phyloP scores from a whole-genome alignment of 1,140 invertebrate species.

The Bombus vancouverensis region DNA sequence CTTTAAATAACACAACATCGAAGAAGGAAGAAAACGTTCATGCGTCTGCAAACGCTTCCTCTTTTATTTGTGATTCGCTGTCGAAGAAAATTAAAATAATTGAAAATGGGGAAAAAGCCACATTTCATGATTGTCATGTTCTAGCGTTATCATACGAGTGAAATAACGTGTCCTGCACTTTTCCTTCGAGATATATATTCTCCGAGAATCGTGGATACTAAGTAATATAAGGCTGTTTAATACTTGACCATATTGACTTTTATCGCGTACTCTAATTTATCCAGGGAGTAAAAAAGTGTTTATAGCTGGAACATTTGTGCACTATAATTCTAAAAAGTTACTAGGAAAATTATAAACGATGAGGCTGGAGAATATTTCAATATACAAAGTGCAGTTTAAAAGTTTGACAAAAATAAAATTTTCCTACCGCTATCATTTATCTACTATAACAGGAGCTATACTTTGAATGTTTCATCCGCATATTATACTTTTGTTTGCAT shows the following conservation, averaged over 20 bases:
- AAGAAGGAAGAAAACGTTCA: too few relatives aligned
- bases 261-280: background rate
- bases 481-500: too few relatives aligned
- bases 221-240: background rate
- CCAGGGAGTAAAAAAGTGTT: background rate
- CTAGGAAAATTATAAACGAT: background rate
- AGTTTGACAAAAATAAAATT: too few relatives aligned
- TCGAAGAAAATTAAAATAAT: background rate
- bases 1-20: too few relatives aligned
- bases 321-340: background rate
- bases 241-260: background rate
- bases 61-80: background rate
- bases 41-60: background rate
- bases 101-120: too few relatives aligned
- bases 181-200: background rate
- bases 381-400: too few relatives aligned
- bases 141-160: background rate
- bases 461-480: too few relatives aligned
- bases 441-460: too few relatives aligned
- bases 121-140: background rate
- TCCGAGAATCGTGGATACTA: background rate
- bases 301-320: background rate
- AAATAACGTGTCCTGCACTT: background rate
- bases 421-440: too few relatives aligned
- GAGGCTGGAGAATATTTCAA: background rate